These are phyloP conservation scores for Lepidurus arcticus DNA, from an alignment of 1,140 invertebrate genomes.

Conservation along the genomic window DNA sequence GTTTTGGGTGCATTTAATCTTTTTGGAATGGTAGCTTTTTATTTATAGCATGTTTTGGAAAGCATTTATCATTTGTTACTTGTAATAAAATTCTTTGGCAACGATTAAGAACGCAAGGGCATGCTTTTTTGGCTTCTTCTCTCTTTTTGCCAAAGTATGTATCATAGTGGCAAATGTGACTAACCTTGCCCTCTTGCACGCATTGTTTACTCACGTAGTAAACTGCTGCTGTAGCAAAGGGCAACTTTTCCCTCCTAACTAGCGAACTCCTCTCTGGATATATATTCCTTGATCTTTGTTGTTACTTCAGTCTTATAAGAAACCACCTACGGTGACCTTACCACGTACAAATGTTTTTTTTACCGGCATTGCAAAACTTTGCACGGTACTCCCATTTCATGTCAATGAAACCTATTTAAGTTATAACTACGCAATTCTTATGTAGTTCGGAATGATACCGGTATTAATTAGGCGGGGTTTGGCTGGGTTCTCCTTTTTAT, in stretches of 20 bases:
- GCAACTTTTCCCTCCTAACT: background rate
- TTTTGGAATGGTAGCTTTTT: background rate
- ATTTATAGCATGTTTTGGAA: background rate
- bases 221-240: conserved; percentile 11
- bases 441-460: conserved; percentile 21
- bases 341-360: background rate
- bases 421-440: conserved; percentile 11
- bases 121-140: background rate
- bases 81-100: background rate
- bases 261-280: background rate
- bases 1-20: background rate
- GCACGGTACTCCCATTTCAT: background rate
- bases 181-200: conserved; percentile 7
- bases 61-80: background rate
- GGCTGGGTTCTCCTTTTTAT: background rate
- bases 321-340: conserved; percentile 1
- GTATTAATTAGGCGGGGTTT: conserved; percentile 15
- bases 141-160: background rate
- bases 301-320: background rate
- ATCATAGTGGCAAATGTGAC: background rate
- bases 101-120: background rate
- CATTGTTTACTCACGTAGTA: background rate
- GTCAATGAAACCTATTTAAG: background rate
- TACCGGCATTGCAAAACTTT: background rate
- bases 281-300: background rate